Base-by-base conservation (phyloP, 2,797 vertebrate genomes). In the Macrochelys suwanniensis region DNA sequence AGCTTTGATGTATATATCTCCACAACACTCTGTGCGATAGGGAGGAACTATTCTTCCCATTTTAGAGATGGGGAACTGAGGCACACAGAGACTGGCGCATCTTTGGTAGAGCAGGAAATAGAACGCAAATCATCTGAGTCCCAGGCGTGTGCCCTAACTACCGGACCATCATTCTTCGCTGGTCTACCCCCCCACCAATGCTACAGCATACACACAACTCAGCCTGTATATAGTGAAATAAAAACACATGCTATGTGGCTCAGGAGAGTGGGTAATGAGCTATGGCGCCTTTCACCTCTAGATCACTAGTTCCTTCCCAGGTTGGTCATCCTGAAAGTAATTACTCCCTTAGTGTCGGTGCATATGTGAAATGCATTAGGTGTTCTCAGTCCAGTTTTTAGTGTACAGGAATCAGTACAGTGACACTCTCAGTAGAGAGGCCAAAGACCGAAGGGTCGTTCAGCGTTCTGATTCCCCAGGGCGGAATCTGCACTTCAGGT, bases 241-340 rank as follows among this genome's bases (percentile, higher is more conserved):
- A 57, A 92, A 93, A 33, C 85, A 85, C 6, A 47, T 77, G 68
- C n/a, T 77, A 3, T 45, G 28, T 88, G n/a, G n/a, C 65, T 37
- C 9, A n/a, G 13, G 65, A 37, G 19, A 37, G 65, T 91, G 61
- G 25, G 79, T 87, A 97, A 94, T 16, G 83, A 19, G 81, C 78
- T 77, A 87, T 6, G 31, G 89, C 89, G 31, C 61, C 90, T 90
- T 92, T 65, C 94, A 89, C 61, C n/a, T 90, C 54, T 93, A n/a
- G 71, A 61, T 33, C 84, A 54, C 26, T 87, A 85, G 17, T 88
- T 91, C 21, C 74, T 85, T 47, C 51, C 33, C 76, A 90, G 93
- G 19, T n/a, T 37, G 23, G 50, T 15, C 42, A 80, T 59, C 83
- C 59, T 51, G 76, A 92, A 93, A 93, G 47, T 89, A 85, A 59